Evolutionary conservation across 2,888 invertebrate genomes (phyloP).

Genomic region (Cephus pulcher): DNA sequence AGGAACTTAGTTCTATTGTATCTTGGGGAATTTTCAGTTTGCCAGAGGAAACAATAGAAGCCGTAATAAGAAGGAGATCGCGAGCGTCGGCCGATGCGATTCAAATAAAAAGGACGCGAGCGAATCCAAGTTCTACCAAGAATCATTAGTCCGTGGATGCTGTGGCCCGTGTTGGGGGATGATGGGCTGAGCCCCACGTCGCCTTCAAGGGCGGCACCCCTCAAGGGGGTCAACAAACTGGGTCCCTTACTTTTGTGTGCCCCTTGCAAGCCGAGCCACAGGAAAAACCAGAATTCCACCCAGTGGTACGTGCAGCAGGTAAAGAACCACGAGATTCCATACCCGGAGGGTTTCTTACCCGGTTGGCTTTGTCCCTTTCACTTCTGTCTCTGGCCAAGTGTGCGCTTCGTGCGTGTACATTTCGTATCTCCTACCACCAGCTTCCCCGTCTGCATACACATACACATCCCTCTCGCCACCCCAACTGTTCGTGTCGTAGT

Average conservation of each 20-base stretch:
- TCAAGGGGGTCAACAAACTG: conserved; percentile 53
- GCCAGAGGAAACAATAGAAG: neutral
- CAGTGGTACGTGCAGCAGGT: conserved; percentile 67
- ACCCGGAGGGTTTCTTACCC: neutral
- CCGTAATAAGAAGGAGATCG: neutral
- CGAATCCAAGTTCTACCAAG: neutral
- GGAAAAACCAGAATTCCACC: conserved; percentile 60
- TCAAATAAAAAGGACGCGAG: neutral
- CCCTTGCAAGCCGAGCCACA: conserved; percentile 59
- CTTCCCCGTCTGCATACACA: neutral
- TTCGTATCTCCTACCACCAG: neutral
- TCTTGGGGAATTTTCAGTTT: neutral
- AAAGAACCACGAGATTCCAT: conserved; percentile 32
- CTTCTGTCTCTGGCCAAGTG: neutral
- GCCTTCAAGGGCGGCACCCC: conserved; percentile 42
- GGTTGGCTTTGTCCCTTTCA: neutral
- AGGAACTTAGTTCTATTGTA: neutral
- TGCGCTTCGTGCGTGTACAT: neutral
- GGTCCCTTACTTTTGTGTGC: conserved; percentile 61
- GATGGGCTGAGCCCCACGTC: conserved; percentile 63
- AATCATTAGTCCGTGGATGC: conserved; percentile 57
- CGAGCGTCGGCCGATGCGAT: neutral
- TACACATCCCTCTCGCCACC: neutral
- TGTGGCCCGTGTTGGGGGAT: conserved; percentile 65
- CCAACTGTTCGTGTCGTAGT: neutral